phyloP scores from a whole-genome alignment of 2,797 vertebrate genomes.

The Danio aesculapii region DNA sequence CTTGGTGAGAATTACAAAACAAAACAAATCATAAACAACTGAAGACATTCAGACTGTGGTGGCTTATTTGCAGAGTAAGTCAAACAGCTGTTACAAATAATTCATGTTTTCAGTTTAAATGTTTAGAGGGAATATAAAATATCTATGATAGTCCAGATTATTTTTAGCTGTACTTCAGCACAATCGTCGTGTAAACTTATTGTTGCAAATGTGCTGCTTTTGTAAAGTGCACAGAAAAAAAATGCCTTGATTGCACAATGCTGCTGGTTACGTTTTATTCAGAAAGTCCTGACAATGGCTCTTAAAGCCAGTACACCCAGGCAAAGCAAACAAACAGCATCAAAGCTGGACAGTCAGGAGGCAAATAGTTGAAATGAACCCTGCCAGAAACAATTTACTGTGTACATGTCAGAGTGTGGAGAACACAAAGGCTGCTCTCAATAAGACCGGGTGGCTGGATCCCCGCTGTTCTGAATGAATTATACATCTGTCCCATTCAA shows the following conservation, averaged over 20 bases:
- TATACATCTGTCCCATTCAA: conserved; percentile 31
- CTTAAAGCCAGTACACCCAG: conserved; percentile 69
- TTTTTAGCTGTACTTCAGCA: neutral
- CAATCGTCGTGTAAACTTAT: neutral
- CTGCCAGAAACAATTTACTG: conserved; percentile 71
- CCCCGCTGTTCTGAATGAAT: conserved; percentile 45
- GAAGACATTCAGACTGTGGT: neutral
- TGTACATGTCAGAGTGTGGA: conserved; percentile 51
- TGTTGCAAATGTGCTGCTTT: neutral
- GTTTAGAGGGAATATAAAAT: neutral
- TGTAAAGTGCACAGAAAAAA: neutral
- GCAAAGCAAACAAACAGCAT: conserved; percentile 78
- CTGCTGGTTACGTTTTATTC: conserved; percentile 10
- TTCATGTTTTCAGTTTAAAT: conserved; percentile 2
- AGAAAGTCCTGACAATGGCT: conserved; percentile 71
- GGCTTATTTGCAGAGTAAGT: conserved; percentile 13
- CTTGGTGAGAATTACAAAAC: conserved; percentile 1
- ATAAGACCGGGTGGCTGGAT: conserved; percentile 33
- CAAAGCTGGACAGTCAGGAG: conserved; percentile 75
- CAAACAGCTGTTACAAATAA: conserved; percentile 9
- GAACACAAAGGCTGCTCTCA: conserved; percentile 38
- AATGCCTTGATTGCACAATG: conserved; percentile 20
- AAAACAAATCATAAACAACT: conserved; percentile 22
- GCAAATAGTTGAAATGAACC: conserved; percentile 73
- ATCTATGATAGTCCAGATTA: neutral